phyloP scores from a whole-genome alignment of 2,797 vertebrate genomes.

The Eleutherodactylus coqui region DNA sequence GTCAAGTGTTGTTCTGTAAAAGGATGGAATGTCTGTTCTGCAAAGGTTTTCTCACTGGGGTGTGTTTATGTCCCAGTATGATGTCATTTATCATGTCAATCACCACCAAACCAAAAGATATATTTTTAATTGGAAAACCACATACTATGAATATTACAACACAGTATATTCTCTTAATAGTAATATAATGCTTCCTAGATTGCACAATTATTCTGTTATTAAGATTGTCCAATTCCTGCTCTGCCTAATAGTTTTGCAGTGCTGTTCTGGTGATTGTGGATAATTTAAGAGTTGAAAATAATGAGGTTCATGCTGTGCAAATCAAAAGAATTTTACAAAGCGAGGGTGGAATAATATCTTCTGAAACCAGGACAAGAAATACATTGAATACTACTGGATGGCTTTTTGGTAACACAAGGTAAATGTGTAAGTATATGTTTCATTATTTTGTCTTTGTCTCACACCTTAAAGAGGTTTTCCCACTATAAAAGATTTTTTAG shows the following conservation, averaged over 20 bases:
- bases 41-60: constrained; percentile 30
- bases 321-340: constrained; percentile 61
- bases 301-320: constrained; percentile 59
- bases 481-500: too few species aligned
- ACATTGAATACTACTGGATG: not conserved
- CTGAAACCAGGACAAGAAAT: constrained; percentile 36
- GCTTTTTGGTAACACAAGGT: constrained; percentile 1
- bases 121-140: constrained; percentile 54
- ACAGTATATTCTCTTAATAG: constrained; percentile 51
- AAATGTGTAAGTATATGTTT: not conserved
- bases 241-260: constrained; percentile 56
- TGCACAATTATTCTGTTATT: constrained; percentile 59
- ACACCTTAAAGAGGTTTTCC: too few species aligned
- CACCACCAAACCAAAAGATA: constrained; percentile 45
- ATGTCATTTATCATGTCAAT: constrained; percentile 53
- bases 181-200: constrained; percentile 52
- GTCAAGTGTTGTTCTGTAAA: constrained; percentile 12
- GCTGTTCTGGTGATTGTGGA: constrained; percentile 58
- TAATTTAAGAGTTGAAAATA: constrained; percentile 60
- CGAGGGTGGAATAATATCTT: constrained; percentile 42
- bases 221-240: constrained; percentile 54
- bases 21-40: constrained; percentile 1
- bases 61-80: constrained; percentile 31
- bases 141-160: constrained; percentile 50
- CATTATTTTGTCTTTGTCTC: not conserved